Conservation (phyloP, 2,888 invertebrate species). For the Hirtodrosophila duncani region DNA sequence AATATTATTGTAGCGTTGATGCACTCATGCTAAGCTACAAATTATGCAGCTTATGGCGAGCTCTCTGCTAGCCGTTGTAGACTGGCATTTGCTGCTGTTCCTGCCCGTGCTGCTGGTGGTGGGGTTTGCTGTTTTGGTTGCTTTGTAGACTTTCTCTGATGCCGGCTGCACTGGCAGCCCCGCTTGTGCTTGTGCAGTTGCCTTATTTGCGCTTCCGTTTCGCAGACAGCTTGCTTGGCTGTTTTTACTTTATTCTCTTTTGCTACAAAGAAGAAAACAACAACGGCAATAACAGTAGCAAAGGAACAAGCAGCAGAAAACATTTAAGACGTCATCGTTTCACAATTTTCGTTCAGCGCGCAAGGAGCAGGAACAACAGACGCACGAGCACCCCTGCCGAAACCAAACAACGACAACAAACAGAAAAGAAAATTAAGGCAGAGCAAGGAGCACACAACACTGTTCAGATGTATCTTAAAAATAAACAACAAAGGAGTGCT, state of each 20-base stretch:
- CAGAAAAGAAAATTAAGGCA: too few relatives aligned
- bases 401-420: neutral
- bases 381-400: neutral
- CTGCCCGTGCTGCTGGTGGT: neutral
- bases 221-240: slow-evolving; percentile 67
- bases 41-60: too few relatives aligned
- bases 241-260: slow-evolving; percentile 42
- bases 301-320: too few relatives aligned
- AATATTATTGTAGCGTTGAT: too few relatives aligned
- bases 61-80: too few relatives aligned
- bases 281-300: too few relatives aligned
- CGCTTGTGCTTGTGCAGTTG: slow-evolving; percentile 50
- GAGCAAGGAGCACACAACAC: too few relatives aligned
- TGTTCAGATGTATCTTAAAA: slow-evolving; percentile 42
- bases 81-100: neutral
- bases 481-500: slow-evolving; percentile 29
- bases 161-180: slow-evolving; percentile 23
- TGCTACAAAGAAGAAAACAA: slow-evolving; percentile 38
- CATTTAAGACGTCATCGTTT: slow-evolving; percentile 70
- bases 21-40: too few relatives aligned
- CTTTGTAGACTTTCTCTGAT: slow-evolving; percentile 17
- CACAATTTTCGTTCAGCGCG: slow-evolving; percentile 62
- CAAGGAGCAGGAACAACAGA: too few relatives aligned
- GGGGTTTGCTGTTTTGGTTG: slow-evolving; percentile 5
- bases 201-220: slow-evolving; percentile 67